Evolutionary conservation across 2,113 vertebrate species (phyloP).

Genomic region (Proterorhinus semilunaris): DNA sequence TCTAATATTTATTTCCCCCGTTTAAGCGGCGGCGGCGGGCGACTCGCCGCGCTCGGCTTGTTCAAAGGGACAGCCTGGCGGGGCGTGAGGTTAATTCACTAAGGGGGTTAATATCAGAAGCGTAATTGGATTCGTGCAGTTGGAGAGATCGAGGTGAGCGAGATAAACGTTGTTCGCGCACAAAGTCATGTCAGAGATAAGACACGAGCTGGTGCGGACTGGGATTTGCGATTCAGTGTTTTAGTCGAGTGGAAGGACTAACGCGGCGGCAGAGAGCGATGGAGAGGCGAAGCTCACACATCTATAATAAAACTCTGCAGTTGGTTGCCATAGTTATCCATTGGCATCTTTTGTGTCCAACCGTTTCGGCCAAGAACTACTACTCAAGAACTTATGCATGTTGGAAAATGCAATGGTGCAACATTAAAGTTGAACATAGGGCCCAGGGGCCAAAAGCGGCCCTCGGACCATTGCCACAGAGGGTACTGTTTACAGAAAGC

Average conservation of each 20-base stretch:
- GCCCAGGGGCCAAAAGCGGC: too few species aligned
- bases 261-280: too few species aligned
- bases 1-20: constrained; percentile 66
- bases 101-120: constrained; percentile 66
- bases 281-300: too few species aligned
- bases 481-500: too few species aligned
- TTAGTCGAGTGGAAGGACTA: not conserved
- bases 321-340: too few species aligned
- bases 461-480: too few species aligned
- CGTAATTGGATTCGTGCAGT: constrained; percentile 67
- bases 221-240: not conserved
- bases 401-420: too few species aligned
- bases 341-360: too few species aligned
- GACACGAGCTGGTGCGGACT: constrained; percentile 5
- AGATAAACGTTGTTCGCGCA: constrained; percentile 69
- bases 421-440: too few species aligned
- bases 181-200: constrained; percentile 56
- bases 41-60: constrained; percentile 53
- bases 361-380: too few species aligned
- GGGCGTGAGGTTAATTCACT: constrained; percentile 64
- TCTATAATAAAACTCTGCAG: too few species aligned
- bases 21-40: constrained; percentile 61
- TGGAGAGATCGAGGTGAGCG: constrained; percentile 49
- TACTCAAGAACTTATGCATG: too few species aligned
- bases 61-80: constrained; percentile 55